A percentile compares a stretch with the other conserved stretches of the same genome.
phyloP scores from a whole-genome alignment of 1,140 invertebrate genomes.

The Nomia melanderi region DNA sequence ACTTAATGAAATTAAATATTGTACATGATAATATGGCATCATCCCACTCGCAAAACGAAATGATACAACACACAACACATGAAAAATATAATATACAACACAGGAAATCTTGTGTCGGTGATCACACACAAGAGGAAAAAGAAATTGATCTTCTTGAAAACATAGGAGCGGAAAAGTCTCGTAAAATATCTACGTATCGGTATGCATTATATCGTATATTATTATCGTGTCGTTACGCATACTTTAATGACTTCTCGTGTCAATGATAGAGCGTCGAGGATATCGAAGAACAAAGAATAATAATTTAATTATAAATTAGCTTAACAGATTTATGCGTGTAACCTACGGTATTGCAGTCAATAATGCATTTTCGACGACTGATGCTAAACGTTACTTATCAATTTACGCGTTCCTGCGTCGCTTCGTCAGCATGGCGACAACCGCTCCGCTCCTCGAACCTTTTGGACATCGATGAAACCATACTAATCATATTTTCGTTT shows the following conservation, averaged over 20 bases:
- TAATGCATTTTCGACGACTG: conserved; percentile 40
- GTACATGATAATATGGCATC: conserved; percentile 43
- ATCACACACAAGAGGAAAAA: too few relatives aligned
- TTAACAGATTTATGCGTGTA: conserved; percentile 54
- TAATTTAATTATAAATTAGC: conserved; percentile 67
- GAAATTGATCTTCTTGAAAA: background rate
- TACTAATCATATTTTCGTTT: background rate
- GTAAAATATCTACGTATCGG: background rate
- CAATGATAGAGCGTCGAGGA: background rate
- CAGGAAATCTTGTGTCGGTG: background rate
- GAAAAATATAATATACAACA: conserved; percentile 8
- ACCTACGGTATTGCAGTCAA: conserved; percentile 51
- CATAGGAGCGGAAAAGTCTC: background rate
- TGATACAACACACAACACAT: conserved; percentile 22
- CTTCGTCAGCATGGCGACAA: conserved; percentile 23
- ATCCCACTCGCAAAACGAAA: conserved; percentile 26
- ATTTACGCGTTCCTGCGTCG: conserved; percentile 12
- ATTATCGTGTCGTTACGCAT: background rate
- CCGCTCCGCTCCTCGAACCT: conserved; percentile 7
- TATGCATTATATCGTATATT: background rate
- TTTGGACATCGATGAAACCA: conserved; percentile 2
- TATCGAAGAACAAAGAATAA: conserved; percentile 51
- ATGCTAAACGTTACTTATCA: conserved; percentile 41
- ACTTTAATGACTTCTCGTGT: background rate
- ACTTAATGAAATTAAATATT: conserved; percentile 33